Evolutionary conservation across 1,140 invertebrate genomes (phyloP).

Genomic region (Lepidurus apus): DNA sequence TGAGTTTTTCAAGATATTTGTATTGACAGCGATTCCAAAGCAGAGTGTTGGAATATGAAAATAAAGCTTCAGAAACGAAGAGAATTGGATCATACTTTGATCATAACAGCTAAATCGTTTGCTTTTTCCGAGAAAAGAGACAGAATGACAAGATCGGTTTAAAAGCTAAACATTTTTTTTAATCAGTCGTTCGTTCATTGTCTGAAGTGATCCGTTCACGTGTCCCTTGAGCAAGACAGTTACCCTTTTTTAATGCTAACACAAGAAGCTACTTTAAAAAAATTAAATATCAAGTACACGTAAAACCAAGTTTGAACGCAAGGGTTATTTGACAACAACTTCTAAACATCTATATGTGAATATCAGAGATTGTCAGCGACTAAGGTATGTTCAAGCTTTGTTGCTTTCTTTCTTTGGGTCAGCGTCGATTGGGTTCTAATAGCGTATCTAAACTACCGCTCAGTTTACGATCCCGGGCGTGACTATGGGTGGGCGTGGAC

Average conservation of each 20-base stretch:
- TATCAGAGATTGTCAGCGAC: neutral
- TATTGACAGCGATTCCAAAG: neutral
- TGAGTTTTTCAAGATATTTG: neutral
- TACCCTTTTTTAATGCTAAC: neutral
- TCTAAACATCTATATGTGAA: neutral
- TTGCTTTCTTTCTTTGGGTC: neutral
- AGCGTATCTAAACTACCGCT: constrained; percentile 26
- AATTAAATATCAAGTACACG: neutral
- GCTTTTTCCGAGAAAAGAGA: neutral
- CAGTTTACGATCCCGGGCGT: neutral
- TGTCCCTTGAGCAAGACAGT: neutral
- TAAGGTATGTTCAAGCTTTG: neutral
- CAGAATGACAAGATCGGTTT: neutral
- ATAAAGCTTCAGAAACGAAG: constrained; percentile 5
- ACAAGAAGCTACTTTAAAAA: neutral
- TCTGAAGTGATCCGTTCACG: neutral
- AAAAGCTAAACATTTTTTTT: neutral
- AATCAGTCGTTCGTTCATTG: neutral
- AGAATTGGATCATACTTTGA: neutral
- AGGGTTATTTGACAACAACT: neutral
- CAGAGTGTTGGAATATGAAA: constrained; percentile 2
- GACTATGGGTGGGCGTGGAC: neutral
- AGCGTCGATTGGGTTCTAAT: neutral
- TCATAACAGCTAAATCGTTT: neutral
- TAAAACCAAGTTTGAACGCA: neutral